Percentiles rank a stretch among this genome's conserved stretches.
phyloP scores from a whole-genome alignment of 2,797 vertebrate species.

The Mus minutoides region DNA sequence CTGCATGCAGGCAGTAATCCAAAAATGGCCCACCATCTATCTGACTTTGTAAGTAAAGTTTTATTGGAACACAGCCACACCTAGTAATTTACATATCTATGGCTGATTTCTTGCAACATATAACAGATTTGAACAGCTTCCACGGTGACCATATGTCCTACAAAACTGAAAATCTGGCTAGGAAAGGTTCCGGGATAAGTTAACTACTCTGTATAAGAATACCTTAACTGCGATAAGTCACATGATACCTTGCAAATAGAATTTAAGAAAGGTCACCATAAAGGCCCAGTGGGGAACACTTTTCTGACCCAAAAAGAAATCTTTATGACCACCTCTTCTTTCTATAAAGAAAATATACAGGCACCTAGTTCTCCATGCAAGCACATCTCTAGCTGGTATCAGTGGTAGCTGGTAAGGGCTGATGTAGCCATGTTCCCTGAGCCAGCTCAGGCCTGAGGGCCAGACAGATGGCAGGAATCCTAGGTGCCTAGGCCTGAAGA shows the following conservation, averaged over 20 bases:
- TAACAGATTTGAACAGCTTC: slow-evolving; percentile 43
- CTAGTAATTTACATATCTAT: not conserved
- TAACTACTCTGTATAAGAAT: not conserved
- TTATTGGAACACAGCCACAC: slow-evolving; percentile 22
- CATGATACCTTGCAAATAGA: not conserved
- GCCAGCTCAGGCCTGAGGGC: too few relatives aligned
- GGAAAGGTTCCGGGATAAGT: not conserved
- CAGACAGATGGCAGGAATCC: not conserved
- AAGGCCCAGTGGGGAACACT: not conserved
- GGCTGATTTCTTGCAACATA: not conserved
- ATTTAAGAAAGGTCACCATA: not conserved
- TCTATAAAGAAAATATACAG: not conserved
- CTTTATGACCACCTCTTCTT: not conserved
- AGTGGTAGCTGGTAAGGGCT: not conserved
- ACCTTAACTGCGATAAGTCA: not conserved
- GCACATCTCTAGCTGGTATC: not conserved
- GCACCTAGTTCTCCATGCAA: not conserved
- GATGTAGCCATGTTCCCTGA: too few relatives aligned
- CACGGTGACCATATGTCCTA: not conserved
- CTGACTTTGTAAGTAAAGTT: slow-evolving; percentile 39
- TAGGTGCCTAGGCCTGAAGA: not conserved
- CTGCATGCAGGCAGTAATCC: not conserved
- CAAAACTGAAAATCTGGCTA: slow-evolving; percentile 16
- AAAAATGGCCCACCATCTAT: not conserved
- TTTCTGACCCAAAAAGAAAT: not conserved